phyloP scores from a whole-genome alignment of 2,113 vertebrate genomes.

The Vidua chalybeata region DNA sequence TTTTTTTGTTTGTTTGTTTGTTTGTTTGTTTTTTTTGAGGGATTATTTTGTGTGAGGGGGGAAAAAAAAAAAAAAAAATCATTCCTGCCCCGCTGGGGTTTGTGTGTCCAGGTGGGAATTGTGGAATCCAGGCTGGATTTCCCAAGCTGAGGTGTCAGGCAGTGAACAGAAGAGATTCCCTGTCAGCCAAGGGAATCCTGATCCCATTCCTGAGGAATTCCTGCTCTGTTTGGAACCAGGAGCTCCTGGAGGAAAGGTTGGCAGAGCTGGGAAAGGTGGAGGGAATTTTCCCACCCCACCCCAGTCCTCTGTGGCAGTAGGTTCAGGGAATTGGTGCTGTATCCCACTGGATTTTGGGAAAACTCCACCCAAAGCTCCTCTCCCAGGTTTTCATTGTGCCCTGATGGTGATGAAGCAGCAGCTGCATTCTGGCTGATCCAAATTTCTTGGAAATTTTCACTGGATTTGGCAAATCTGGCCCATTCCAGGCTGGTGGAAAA shows the following conservation, averaged over 20 bases:
- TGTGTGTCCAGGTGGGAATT: not conserved
- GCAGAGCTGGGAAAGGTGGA: not conserved
- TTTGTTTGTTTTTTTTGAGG: too few relatives aligned
- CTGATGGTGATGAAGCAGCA: fast-evolving
- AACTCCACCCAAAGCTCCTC: not conserved
- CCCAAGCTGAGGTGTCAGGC: fast-evolving
- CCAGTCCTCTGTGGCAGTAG: not conserved
- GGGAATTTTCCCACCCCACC: fast-evolving
- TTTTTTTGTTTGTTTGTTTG: too few relatives aligned
- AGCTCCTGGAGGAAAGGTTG: not conserved
- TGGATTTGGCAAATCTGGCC: not conserved
- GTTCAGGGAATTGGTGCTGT: not conserved
- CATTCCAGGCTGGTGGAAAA: not conserved
- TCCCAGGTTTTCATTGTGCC: fast-evolving
- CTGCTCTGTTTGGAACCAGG: not conserved
- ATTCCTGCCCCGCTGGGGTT: fast-evolving
- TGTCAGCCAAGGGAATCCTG: fast-evolving
- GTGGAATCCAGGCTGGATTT: not conserved
- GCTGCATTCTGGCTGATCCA: not conserved
- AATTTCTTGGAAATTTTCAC: not conserved
- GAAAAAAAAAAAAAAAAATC: not conserved
- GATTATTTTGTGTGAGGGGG: fast-evolving
- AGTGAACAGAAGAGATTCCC: not conserved
- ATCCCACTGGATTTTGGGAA: not conserved
- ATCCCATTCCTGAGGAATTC: not conserved